Evolutionary conservation across 2,113 vertebrate species (phyloP).

Genomic region (Calyptommatus sinebrachiatus): DNA sequence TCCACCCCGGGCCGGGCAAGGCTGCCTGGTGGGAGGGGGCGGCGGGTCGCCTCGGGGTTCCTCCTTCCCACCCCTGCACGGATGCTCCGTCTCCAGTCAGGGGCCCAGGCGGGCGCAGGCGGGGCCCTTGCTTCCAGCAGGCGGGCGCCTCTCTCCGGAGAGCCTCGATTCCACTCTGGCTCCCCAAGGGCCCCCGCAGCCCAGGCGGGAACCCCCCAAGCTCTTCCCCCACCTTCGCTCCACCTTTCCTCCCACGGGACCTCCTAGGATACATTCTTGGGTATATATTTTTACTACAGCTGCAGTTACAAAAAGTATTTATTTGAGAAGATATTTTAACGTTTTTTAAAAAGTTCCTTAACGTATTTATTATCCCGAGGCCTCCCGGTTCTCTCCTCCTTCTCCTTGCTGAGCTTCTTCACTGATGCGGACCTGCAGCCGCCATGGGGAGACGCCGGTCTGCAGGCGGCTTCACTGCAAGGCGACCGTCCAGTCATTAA

Average conservation of each 20-base stretch:
- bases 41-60: too few species aligned
- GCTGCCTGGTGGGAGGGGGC: too few species aligned
- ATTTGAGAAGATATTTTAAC: slow-evolving; percentile 73
- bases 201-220: background rate
- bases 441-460: slow-evolving; percentile 60
- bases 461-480: slow-evolving; percentile 58
- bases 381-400: slow-evolving; percentile 47
- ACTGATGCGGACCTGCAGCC: slow-evolving; percentile 63
- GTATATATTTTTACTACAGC: slow-evolving; percentile 52
- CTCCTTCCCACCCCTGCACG: too few species aligned
- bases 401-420: slow-evolving; percentile 57
- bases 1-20: too few species aligned
- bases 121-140: background rate
- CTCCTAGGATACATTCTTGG: slow-evolving; percentile 44
- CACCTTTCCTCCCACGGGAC: slow-evolving; percentile 39
- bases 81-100: too few species aligned
- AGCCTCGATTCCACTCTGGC: background rate
- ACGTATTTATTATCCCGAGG: slow-evolving; percentile 65
- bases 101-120: too few species aligned
- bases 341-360: slow-evolving; percentile 40
- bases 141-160: too few species aligned
- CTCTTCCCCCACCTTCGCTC: slow-evolving; percentile 22
- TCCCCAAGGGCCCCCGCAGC: background rate
- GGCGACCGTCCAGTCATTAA: slow-evolving; percentile 66
- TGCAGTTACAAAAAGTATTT: slow-evolving; percentile 60